Conservation (phyloP, 1,140 invertebrate species). For the Meteorus sp. region DNA sequence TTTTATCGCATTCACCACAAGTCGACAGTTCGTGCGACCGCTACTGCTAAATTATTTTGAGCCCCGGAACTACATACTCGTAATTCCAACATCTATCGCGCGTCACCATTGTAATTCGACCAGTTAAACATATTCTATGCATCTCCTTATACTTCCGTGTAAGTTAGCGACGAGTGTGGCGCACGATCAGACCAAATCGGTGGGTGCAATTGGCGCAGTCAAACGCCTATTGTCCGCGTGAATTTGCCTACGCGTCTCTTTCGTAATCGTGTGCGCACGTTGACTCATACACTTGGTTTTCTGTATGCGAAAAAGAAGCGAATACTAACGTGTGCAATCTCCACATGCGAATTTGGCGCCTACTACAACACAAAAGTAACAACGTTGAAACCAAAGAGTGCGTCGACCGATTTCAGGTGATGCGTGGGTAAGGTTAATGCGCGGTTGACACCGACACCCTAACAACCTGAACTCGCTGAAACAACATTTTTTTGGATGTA, state of each 20-base stretch:
- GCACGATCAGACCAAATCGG: conserved; percentile 12
- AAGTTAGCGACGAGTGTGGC: neutral
- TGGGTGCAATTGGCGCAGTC: conserved; percentile 19
- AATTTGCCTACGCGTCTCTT: conserved; percentile 24
- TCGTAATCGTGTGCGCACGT: conserved; percentile 14
- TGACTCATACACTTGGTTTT: conserved; percentile 2
- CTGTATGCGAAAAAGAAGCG: neutral
- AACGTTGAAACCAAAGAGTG: neutral
- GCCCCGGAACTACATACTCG: conserved; percentile 49
- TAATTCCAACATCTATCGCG: conserved; percentile 36
- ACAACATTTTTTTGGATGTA: too few relatives aligned
- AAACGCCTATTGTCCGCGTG: conserved; percentile 15
- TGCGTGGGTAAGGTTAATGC: neutral
- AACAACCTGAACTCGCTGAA: too few relatives aligned
- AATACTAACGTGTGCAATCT: neutral
- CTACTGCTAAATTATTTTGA: conserved; percentile 50
- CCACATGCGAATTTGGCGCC: conserved; percentile 11
- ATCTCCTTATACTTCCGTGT: conserved; percentile 3
- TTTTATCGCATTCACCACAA: conserved; percentile 50
- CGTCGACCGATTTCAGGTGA: conserved; percentile 9
- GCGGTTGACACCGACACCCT: neutral
- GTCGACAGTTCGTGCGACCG: conserved; percentile 55
- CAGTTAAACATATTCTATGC: neutral
- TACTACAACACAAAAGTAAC: neutral
- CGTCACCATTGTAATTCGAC: conserved; percentile 21